Percentiles rank a stretch among this genome's conserved stretches.
Conservation (phyloP, 1,140 invertebrate genomes). For the Hyphantria cunea region DNA sequence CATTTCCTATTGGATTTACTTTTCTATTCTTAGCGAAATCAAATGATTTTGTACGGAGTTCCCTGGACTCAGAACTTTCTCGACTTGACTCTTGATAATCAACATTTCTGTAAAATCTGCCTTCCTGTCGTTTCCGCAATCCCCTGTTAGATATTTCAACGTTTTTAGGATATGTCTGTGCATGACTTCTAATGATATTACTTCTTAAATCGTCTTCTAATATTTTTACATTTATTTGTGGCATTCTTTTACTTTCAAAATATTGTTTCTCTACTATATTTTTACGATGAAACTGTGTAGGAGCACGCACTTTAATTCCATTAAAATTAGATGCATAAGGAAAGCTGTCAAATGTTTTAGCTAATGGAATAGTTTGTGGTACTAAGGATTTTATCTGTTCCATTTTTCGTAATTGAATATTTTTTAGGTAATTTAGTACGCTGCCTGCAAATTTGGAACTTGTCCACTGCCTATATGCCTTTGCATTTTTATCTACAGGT, state of each 20-base stretch:
- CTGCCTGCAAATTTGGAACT: conserved; percentile 63
- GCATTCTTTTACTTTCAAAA: conserved; percentile 43
- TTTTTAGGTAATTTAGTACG: conserved; percentile 70
- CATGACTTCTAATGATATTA: conserved; percentile 52
- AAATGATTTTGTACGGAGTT: conserved; percentile 27
- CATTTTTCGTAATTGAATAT: conserved; percentile 50
- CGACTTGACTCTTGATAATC: conserved; percentile 33
- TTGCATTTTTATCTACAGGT: conserved; percentile 40
- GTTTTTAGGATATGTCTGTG: conserved; percentile 41
- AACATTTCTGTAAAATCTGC: conserved; percentile 50
- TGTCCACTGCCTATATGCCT: conserved; percentile 65
- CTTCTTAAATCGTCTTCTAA: conserved; percentile 58
- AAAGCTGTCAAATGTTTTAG: conserved; percentile 61
- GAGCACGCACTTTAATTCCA: conserved; percentile 48
- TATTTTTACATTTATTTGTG: conserved; percentile 66
- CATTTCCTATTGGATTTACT: conserved; percentile 25
- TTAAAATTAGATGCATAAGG: conserved; percentile 66
- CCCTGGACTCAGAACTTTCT: conserved; percentile 32
- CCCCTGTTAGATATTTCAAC: conserved; percentile 57
- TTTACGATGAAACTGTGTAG: conserved; percentile 50
- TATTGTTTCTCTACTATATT: conserved; percentile 43
- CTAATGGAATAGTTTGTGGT: conserved; percentile 54
- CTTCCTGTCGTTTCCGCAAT: conserved; percentile 33
- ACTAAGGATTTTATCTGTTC: conserved; percentile 45
- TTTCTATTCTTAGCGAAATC: conserved; percentile 34